Percentiles rank a stretch among this genome's conserved stretches.
Conservation (phyloP, 2,113 vertebrate species). For the Axis porcinus region DNA sequence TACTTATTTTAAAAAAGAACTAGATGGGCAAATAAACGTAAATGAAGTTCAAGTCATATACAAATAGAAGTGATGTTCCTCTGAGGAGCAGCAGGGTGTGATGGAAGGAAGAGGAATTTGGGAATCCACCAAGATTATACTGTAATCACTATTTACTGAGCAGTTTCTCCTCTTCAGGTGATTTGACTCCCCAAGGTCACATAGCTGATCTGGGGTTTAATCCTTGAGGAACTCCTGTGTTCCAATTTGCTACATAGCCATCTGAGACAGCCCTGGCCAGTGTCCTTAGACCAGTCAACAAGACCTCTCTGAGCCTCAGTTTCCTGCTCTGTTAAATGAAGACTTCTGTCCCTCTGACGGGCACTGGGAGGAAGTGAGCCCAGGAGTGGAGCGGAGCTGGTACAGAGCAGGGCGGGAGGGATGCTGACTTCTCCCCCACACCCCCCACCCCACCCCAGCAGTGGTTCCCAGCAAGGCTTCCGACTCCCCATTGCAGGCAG, state of each 20-base stretch:
- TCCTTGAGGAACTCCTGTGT: background rate
- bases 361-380: background rate
- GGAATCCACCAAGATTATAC: background rate
- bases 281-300: background rate
- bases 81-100: background rate
- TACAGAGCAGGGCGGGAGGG: background rate
- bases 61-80: background rate
- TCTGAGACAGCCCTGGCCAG: background rate
- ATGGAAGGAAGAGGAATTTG: background rate
- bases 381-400: background rate
- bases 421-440: accelerated
- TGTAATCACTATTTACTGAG: background rate
- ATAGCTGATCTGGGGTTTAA: background rate
- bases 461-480: background rate
- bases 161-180: background rate
- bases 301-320: background rate
- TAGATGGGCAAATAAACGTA: background rate
- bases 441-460: background rate
- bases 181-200: background rate
- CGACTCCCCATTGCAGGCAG: background rate
- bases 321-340: background rate
- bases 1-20: background rate
- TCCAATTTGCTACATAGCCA: background rate
- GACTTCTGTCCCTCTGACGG: background rate
- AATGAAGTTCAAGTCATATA: background rate